Base-by-base conservation (phyloP, 2,113 vertebrate genomes). In the Megalops atlanticus region DNA sequence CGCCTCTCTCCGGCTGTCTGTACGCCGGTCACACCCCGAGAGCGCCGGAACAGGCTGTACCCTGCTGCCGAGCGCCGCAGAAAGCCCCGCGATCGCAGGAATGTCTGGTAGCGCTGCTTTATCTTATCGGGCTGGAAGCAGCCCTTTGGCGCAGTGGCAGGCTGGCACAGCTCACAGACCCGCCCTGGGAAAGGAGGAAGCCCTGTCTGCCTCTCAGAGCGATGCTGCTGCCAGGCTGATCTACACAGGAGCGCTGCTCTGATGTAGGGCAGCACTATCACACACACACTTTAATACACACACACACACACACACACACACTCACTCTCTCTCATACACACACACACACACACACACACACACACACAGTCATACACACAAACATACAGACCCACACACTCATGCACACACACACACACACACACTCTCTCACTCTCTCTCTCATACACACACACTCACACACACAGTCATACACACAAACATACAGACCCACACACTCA, bases 271-370 rank as follows among this genome's bases (percentile, higher is more conserved):
- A 64, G 11, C n/a, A 64, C 4, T 27, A 0, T 1, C 54, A 27
- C n/a, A 64, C 58, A 64, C 58, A 64, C 58, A 64, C 27, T n/a
- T n/a, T n/a, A n/a, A n/a, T n/a, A n/a, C n/a, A n/a, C n/a, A n/a
- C n/a, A n/a, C n/a, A 31, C 58, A 64, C 58, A 64, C 5, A 52
- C 27, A n/a, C 45, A 35, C 27, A 36, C 2, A 33, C 14, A 52
- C 45, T 49, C 45, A 35, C 15, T 49, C 41, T 16, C 10, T 15
- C 10, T 1, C 6, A 36, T 0, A 72, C 69, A 1, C 31, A 75
- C 39, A 40, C 73, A 75, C 8, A 36, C 47, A 24, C 31, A 58
- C 49, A 58, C 33, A 58, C 47, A 77, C 49, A 77, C 47, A 77
- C 33, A 54, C 49, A 77, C 33, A 77, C 31, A 54, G 11, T 54